Evolutionary conservation across 2,113 vertebrate species (phyloP).

Genomic region (Cheirogaleus medius): DNA sequence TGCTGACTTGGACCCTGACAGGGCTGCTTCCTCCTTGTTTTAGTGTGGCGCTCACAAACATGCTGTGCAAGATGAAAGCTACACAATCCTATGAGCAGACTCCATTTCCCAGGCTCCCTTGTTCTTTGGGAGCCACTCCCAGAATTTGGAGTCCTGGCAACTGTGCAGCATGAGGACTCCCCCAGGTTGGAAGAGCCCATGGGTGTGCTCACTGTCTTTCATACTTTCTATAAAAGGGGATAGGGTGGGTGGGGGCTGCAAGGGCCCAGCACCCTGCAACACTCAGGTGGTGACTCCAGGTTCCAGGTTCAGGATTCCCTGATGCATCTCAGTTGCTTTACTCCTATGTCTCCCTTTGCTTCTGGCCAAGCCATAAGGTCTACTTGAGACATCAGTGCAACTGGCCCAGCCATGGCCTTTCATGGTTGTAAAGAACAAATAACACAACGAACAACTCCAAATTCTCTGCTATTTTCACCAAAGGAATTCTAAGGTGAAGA

Average conservation of each 20-base stretch:
- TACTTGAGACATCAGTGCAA: not conserved
- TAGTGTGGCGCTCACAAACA: not conserved
- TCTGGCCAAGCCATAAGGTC: not conserved
- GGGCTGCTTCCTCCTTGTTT: not conserved
- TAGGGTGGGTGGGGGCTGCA: not conserved
- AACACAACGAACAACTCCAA: not conserved
- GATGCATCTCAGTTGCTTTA: not conserved
- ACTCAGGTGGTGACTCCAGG: not conserved
- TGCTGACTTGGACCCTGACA: rapidly evolving
- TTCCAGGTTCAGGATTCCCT: not conserved
- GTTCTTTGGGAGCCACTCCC: not conserved
- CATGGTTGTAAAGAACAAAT: not conserved
- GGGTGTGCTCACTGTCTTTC: not conserved
- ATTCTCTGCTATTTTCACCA: not conserved
- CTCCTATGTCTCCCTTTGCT: not conserved
- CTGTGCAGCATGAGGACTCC: not conserved
- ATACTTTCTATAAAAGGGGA: not conserved
- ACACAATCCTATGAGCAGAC: not conserved
- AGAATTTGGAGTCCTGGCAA: not conserved
- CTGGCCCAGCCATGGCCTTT: not conserved
- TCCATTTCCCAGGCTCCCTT: not conserved
- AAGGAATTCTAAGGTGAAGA: not conserved
- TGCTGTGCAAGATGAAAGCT: not conserved
- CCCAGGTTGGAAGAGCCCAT: not conserved
- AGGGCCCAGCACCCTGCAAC: not conserved